A percentile compares a stretch with the other conserved stretches of the same genome.
phyloP scores from a whole-genome alignment of 2,113 vertebrate species.

The Pteruthius melanotis region DNA sequence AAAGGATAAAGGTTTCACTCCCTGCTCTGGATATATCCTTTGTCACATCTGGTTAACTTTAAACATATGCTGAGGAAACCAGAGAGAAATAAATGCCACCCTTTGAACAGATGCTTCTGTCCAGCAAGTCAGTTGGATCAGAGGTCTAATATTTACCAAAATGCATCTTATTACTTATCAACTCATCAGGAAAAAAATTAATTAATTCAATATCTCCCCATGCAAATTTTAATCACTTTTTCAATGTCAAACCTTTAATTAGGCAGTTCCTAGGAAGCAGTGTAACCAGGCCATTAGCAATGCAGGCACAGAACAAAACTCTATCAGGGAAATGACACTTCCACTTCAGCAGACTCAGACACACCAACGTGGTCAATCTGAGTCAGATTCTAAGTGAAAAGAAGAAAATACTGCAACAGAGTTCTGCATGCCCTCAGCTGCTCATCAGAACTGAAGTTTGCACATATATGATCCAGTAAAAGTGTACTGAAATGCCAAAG shows the following conservation, averaged over 20 bases:
- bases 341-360: neutral
- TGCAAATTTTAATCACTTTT: conserved; percentile 21
- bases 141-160: neutral
- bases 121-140: neutral
- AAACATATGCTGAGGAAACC: neutral
- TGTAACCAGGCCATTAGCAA: conserved; percentile 18
- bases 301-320: conserved; percentile 17
- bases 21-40: neutral
- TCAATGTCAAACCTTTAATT: conserved; percentile 24
- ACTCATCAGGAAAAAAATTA: neutral
- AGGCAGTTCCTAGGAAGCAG: neutral
- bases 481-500: neutral
- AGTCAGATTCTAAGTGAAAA: neutral
- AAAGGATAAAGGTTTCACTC: neutral
- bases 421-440: neutral
- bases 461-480: neutral
- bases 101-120: neutral
- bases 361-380: neutral
- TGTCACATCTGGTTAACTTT: neutral
- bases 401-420: neutral
- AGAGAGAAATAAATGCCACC: neutral
- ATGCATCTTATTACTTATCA: neutral
- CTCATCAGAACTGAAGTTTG: neutral
- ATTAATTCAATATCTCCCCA: neutral
- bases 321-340: conserved; percentile 8